Evolutionary conservation across 2,888 invertebrate species (phyloP), one percentile per base, ranked within the genome.

Genomic region (Heliconius charithonia): DNA sequence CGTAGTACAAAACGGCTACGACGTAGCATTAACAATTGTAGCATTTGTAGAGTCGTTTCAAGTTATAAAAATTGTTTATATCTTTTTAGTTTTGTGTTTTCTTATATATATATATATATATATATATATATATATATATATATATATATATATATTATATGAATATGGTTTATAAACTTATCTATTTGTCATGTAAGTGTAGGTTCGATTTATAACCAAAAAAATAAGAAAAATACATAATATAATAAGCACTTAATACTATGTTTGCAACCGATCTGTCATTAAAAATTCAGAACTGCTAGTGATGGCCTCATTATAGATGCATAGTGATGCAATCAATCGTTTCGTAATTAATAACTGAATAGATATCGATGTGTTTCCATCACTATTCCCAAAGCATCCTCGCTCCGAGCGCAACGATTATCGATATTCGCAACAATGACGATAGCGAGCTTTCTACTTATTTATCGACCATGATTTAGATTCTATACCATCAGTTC

Each of bases 351-450:
- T 72, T 29, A 56, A 72, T 72, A 56, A 56, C 56, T 32, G 56
- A 72, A 56, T 13, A 56, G 27, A 66, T 75, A 74, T 74, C 67
- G 67, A 74, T 59, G 41, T 22, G 62, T 25, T 62, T 45, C 59
- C 77, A 74, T 73, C 77, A 77, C 77, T 76, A 79, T 76, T 75
- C 76, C 59, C 79, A 82, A 73, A 78, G 75, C 83, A 81, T 75
- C 62, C 73, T 77, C 77, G 72, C 56, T 73, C 59, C 56, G 73
- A 77, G 25, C 67, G 78, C 71, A 32, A 72, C 75, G 77, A 77
- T 80, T 81, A 80, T 89, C 88, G 89, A 89, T 88, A 88, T 87
- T 86, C 82, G 78, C 78, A 86, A 89, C 89, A 89, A 89, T 88
- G 86, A 83, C 88, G 73, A 74, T 77, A 85, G 88, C 84, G 82